Conservation (phyloP, 1,140 invertebrate genomes). For the Pseudomyrmex sp. region DNA sequence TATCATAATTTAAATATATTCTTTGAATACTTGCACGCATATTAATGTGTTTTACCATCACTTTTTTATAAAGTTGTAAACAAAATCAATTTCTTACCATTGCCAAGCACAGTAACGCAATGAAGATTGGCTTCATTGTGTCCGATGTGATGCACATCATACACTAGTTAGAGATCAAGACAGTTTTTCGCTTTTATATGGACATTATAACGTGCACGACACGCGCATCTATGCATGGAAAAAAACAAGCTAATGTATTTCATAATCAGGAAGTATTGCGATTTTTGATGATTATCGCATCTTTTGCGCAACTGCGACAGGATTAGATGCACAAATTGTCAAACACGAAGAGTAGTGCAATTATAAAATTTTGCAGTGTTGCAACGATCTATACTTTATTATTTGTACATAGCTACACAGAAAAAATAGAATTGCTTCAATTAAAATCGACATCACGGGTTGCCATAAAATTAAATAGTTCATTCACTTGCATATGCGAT, state of each 20-base stretch:
- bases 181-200: slow-evolving; percentile 14
- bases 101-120: slow-evolving; percentile 27
- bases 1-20: too few relatives aligned
- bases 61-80: not conserved
- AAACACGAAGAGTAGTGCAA: not conserved
- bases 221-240: not conserved
- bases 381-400: not conserved
- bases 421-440: too few relatives aligned
- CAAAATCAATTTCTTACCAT: slow-evolving; percentile 21
- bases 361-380: slow-evolving; percentile 1
- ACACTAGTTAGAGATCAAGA: not conserved
- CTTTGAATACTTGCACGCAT: too few relatives aligned
- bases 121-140: slow-evolving; percentile 18
- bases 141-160: not conserved
- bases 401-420: too few relatives aligned
- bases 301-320: not conserved
- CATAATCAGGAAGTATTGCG: not conserved
- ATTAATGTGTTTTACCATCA: not conserved
- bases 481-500: too few relatives aligned
- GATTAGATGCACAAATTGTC: not conserved
- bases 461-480: too few relatives aligned
- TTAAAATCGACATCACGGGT: too few relatives aligned
- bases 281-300: slow-evolving; percentile 2
- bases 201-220: not conserved
- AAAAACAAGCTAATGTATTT: not conserved